Conservation (phyloP, 2,113 vertebrate genomes). For the Bostrychus sinensis region DNA sequence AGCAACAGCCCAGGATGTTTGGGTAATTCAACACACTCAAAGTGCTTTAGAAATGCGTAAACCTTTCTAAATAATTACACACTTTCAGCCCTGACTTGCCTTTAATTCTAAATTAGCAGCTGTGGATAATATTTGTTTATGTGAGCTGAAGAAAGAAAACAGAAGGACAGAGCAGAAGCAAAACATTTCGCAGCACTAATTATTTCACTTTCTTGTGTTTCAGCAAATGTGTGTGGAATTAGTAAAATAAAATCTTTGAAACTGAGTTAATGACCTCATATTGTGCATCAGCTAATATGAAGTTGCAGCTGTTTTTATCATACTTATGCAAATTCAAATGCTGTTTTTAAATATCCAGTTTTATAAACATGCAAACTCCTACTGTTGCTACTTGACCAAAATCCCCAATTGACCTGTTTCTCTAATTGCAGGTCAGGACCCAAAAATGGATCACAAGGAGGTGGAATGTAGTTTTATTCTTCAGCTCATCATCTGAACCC, state of each 20-base stretch:
- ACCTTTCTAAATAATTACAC: neutral
- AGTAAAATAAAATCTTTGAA: neutral
- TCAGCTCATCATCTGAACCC: too few relatives aligned
- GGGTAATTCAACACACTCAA: neutral
- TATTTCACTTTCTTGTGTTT: neutral
- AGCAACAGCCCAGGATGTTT: too few relatives aligned
- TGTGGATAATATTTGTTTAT: neutral
- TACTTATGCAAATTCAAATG: neutral
- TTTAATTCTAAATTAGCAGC: neutral
- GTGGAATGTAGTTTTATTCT: too few relatives aligned
- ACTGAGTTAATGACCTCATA: neutral
- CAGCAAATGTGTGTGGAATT: neutral
- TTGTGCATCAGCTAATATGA: neutral
- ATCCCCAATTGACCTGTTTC: too few relatives aligned
- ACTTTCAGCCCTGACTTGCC: neutral
- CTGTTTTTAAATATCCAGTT: neutral
- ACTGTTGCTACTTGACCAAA: neutral
- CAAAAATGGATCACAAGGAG: too few relatives aligned
- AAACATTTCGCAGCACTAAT: neutral
- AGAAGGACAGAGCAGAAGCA: neutral
- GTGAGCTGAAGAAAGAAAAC: neutral
- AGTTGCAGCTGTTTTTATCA: neutral
- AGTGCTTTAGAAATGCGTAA: neutral
- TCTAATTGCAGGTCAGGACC: too few relatives aligned
- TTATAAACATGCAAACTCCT: neutral